phyloP scores from a whole-genome alignment of 2,797 vertebrate genomes.

The Todus mexicanus region DNA sequence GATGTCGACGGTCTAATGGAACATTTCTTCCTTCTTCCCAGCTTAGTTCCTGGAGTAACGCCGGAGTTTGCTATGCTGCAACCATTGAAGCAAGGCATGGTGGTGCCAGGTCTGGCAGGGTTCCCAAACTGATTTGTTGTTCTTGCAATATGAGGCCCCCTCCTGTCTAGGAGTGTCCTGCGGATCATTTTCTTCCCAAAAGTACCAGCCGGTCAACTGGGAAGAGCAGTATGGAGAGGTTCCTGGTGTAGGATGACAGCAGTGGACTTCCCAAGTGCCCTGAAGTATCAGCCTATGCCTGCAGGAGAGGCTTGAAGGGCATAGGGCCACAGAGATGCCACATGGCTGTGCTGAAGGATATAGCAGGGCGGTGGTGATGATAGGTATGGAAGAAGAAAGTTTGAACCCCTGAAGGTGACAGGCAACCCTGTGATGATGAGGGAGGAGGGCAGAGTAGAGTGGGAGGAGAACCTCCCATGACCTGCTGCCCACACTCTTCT shows the following conservation, averaged over 20 bases:
- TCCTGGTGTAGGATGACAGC: neutral
- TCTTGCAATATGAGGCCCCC: neutral
- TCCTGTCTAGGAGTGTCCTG: neutral
- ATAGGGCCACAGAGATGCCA: neutral
- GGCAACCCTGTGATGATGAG: too few species aligned
- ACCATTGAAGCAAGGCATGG: neutral
- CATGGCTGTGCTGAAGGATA: neutral
- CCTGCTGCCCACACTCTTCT: neutral
- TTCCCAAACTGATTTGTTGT: neutral
- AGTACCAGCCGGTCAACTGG: neutral
- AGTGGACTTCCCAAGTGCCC: neutral
- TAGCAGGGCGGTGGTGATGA: accelerated
- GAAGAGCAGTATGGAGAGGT: neutral
- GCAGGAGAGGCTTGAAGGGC: neutral
- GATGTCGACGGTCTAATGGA: neutral
- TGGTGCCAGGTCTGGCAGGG: neutral
- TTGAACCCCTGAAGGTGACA: neutral
- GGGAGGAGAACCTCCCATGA: neutral
- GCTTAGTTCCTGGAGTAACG: neutral
- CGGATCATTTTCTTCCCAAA: neutral
- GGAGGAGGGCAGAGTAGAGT: neutral
- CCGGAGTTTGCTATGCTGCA: accelerated
- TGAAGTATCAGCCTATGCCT: neutral
- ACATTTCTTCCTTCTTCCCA: neutral
- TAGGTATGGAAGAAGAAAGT: neutral